Evolutionary conservation across 2,113 vertebrate genomes (phyloP).

Genomic region (Melanostigma gelatinosum): DNA sequence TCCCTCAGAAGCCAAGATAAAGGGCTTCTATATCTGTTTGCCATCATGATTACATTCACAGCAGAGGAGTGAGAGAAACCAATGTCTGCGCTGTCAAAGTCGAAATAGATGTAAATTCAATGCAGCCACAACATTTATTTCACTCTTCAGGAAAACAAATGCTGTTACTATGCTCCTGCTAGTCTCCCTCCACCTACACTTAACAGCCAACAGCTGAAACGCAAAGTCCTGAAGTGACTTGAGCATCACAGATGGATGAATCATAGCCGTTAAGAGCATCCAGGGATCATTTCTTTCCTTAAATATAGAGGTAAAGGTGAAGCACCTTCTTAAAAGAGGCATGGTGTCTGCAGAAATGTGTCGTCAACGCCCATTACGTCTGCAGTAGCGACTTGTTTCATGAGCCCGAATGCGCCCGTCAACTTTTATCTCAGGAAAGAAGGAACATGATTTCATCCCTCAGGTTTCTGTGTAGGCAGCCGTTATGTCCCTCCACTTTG

Average conservation of each 20-base stretch:
- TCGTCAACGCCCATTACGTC: background rate
- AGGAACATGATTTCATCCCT: background rate
- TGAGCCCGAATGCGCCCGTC: slow-evolving; percentile 15
- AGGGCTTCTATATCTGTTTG: background rate
- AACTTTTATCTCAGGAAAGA: slow-evolving; percentile 15
- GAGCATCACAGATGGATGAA: background rate
- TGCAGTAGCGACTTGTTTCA: background rate
- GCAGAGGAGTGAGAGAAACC: background rate
- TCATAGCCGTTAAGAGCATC: background rate
- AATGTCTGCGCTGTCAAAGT: background rate
- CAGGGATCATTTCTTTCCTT: background rate
- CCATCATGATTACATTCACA: background rate
- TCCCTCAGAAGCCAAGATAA: background rate
- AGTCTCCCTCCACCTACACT: slow-evolving; percentile 1
- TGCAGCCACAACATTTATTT: background rate
- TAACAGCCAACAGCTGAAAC: background rate
- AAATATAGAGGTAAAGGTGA: background rate
- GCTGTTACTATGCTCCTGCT: background rate
- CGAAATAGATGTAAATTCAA: slow-evolving; percentile 3
- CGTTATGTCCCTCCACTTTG: slow-evolving; percentile 43
- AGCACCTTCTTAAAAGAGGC: background rate
- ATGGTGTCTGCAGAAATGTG: background rate
- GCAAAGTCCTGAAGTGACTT: background rate
- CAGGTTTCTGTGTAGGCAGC: slow-evolving; percentile 7
- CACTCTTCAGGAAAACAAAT: slow-evolving; percentile 5